phyloP scores from a whole-genome alignment of 2,797 vertebrate species.

The Zalophus californianus region DNA sequence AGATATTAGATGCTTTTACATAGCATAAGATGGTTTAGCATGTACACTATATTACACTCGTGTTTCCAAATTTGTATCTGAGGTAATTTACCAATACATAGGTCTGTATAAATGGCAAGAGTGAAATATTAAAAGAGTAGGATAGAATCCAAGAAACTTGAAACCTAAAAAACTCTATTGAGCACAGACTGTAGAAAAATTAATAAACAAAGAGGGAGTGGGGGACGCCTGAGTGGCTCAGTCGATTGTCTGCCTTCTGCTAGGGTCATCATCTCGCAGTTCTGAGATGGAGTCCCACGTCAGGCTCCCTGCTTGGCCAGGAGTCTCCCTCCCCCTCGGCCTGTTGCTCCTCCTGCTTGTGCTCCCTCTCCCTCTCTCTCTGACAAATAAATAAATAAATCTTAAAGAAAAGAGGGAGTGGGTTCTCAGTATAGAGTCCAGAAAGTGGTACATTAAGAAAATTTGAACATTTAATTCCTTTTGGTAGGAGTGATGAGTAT shows the following conservation, averaged over 20 bases:
- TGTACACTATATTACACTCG: neutral
- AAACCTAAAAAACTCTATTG: neutral
- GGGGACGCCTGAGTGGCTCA: no score
- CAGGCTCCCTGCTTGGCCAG: no score
- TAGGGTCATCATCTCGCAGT: no score
- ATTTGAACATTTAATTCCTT: neutral
- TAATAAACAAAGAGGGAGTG: neutral
- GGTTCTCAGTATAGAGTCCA: neutral
- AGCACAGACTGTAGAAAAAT: neutral
- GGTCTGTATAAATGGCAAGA: neutral
- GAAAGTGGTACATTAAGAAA: neutral
- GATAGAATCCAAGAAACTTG: neutral
- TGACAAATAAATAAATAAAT: no score
- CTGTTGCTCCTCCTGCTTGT: no score
- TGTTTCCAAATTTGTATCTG: neutral
- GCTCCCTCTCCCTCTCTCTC: no score
- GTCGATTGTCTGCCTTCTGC: no score
- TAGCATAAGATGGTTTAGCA: neutral
- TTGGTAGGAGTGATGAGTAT: neutral
- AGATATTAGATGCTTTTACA: neutral
- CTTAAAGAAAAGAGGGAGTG: neutral
- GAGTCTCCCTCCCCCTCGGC: no score
- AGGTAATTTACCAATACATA: neutral
- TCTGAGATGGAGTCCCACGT: no score
- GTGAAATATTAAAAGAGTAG: neutral